Evolutionary conservation across 2,113 vertebrate genomes (phyloP).

Genomic region (Poeciliopsis prolifica): DNA sequence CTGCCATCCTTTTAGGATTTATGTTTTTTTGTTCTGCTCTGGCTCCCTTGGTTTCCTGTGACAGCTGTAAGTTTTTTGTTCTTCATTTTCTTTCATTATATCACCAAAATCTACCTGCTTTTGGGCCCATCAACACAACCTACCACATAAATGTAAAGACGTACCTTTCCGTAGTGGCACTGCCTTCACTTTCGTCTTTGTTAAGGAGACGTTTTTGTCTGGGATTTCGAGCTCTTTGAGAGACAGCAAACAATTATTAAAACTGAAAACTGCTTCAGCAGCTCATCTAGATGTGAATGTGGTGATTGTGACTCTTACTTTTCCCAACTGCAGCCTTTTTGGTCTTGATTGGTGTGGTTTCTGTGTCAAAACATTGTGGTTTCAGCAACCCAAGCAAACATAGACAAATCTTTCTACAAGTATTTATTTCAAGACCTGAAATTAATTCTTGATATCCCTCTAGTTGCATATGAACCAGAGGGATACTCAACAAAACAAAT

Average conservation of each 20-base stretch:
- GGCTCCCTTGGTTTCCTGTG: no score
- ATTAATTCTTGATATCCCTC: no score
- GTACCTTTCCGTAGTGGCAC: conserved; percentile 64
- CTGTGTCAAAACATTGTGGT: conserved; percentile 13
- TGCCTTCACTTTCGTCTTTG: conserved; percentile 60
- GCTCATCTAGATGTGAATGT: neutral
- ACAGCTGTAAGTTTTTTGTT: no score
- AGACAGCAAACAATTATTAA: neutral
- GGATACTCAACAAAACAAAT: neutral
- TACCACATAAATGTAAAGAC: neutral
- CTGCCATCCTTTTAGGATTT: no score
- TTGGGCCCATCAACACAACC: no score
- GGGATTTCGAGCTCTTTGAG: conserved; percentile 33
- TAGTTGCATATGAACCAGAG: no score
- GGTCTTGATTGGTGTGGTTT: conserved; percentile 34
- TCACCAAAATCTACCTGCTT: no score
- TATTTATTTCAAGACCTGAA: no score
- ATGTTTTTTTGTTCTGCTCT: no score
- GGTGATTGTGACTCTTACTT: conserved; percentile 27
- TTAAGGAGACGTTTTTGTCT: conserved; percentile 51
- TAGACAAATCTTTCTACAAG: neutral
- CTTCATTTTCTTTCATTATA: no score
- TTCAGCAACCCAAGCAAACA: conserved; percentile 11
- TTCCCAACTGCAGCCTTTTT: conserved; percentile 38
- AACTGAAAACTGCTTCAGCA: neutral